phyloP scores from a whole-genome alignment of 1,140 invertebrate species.

The Brachionus asplanchnoidis region DNA sequence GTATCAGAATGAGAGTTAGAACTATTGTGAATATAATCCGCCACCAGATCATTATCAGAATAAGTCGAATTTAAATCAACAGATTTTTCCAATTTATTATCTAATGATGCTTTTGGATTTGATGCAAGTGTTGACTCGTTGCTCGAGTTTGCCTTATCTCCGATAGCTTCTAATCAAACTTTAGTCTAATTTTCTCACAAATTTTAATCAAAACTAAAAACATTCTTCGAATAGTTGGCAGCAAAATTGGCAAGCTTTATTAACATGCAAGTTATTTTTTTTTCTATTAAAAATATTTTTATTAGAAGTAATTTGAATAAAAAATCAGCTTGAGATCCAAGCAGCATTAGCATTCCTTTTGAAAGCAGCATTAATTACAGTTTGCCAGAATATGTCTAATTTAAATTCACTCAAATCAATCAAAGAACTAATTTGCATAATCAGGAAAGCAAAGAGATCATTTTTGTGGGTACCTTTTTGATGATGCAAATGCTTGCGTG shows the following conservation, averaged over 20 bases:
- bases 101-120: slow-evolving; percentile 18
- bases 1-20: slow-evolving; percentile 10
- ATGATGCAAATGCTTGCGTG: slow-evolving; percentile 59
- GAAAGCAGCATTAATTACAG: neutral
- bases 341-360: neutral
- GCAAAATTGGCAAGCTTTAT: neutral
- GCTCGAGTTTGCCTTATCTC: neutral
- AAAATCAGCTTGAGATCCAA: slow-evolving; percentile 23
- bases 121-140: slow-evolving; percentile 9
- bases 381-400: neutral
- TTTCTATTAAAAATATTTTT: neutral
- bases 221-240: neutral
- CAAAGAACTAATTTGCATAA: neutral
- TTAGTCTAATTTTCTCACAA: neutral
- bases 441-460: neutral
- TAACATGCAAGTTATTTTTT: slow-evolving; percentile 28
- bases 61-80: slow-evolving; percentile 24
- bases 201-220: slow-evolving; percentile 28
- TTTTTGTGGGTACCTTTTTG: neutral
- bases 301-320: neutral
- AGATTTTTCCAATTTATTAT: slow-evolving; percentile 30
- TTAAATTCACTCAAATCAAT: slow-evolving; percentile 20
- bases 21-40: slow-evolving; percentile 30
- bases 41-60: slow-evolving; percentile 32
- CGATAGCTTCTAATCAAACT: neutral